A percentile compares a stretch with the other conserved stretches of the same genome.
Conservation (phyloP, 2,113 vertebrate genomes). For the Charadrius vociferus region DNA sequence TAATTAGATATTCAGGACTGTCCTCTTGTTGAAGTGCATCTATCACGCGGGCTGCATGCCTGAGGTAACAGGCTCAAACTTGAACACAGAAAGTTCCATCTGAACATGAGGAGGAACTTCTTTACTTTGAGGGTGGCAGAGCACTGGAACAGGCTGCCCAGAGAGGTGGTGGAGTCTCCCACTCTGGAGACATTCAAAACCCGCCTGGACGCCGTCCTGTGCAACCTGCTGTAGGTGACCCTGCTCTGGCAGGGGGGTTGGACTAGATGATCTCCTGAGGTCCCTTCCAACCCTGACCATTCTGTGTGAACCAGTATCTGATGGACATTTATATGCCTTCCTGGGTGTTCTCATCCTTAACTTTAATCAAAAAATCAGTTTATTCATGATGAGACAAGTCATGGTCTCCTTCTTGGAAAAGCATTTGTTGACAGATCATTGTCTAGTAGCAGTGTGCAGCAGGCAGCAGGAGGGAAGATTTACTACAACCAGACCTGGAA, state of each 20-base stretch:
- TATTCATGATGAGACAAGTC: not conserved
- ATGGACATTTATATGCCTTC: not conserved
- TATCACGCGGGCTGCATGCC: not conserved
- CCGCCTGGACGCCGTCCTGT: no score
- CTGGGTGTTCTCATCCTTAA: not conserved
- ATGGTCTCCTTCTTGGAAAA: not conserved
- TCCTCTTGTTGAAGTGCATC: not conserved
- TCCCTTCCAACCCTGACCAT: no score
- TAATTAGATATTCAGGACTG: not conserved
- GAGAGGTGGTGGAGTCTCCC: no score
- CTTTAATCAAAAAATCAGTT: not conserved
- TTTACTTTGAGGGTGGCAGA: no score
- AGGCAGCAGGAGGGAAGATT: not conserved
- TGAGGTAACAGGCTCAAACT: no score
- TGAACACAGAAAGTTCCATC: no score
- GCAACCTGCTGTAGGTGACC: no score
- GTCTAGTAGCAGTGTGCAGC: not conserved
- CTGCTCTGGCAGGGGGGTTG: no score
- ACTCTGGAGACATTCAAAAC: no score
- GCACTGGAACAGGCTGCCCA: no score
- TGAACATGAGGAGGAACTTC: no score
- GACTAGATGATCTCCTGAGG: no score
- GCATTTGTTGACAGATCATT: not conserved
- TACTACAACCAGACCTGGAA: not conserved
- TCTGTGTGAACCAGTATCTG: not conserved